A percentile compares a stretch with the other conserved stretches of the same genome.
Evolutionary conservation across 2,888 invertebrate genomes (phyloP).

Genomic region (Camptogramma bilineatum): DNA sequence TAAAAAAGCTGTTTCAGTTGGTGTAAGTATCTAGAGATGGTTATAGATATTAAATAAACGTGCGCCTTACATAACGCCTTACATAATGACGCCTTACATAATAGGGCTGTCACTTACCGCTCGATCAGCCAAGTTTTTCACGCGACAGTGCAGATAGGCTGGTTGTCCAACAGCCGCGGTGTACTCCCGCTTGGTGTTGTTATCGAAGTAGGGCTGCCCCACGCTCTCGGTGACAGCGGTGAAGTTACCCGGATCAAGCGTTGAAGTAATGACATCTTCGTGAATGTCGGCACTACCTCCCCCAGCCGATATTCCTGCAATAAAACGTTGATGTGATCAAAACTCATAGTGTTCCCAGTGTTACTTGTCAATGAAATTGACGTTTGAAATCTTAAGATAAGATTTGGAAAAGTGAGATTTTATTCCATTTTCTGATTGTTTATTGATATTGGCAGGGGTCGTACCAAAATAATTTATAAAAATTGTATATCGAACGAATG

Average conservation of each 20-base stretch:
- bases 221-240: constrained; percentile 86
- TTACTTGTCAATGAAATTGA: constrained; percentile 31
- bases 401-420: constrained; percentile 30
- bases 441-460: constrained; percentile 41
- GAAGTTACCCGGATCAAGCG: constrained; percentile 54
- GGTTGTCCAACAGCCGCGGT: constrained; percentile 95
- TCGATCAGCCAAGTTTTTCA: constrained; percentile 93
- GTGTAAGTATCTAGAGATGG: neutral
- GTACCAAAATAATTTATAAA: constrained; percentile 1
- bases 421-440: constrained; percentile 27
- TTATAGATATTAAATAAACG: neutral
- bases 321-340: constrained; percentile 21
- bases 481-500: neutral
- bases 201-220: constrained; percentile 94
- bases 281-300: constrained; percentile 59
- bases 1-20: neutral
- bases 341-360: constrained; percentile 14
- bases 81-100: neutral
- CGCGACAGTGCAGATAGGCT: constrained; percentile 93
- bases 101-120: constrained; percentile 87
- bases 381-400: constrained; percentile 29
- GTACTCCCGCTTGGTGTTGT: constrained; percentile 91
- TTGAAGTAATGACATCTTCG: constrained; percentile 52
- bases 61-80: too few species aligned
- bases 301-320: constrained; percentile 69